Evolutionary conservation across 2,888 invertebrate species (phyloP), one percentile per base, ranked within the genome.

Genomic region (Scaptomyza polygonia): DNA sequence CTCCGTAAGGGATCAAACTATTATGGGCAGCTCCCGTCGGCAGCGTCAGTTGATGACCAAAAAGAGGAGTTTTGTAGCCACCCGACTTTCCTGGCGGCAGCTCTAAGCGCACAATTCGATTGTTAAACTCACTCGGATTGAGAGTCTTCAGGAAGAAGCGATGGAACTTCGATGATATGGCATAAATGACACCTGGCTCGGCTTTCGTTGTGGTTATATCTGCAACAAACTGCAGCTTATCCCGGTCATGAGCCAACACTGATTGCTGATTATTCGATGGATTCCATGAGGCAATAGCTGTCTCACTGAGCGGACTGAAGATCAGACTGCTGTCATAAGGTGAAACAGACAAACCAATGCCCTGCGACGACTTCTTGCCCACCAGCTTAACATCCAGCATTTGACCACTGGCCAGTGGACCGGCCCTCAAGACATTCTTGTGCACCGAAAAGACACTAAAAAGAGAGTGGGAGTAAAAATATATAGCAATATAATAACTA

Each of bases 321-420:
- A 95, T 93, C 57, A 97, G 93, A 36, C 95, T 94, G 66, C 96
- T 95, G 76, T 96, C 96, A 0, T 93, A 92, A 0, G 95, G 94
- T 72, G 96, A 95, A 0, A 96, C 93, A 0, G 95, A 93, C 18
- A 97, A 86, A 0, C 95, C 95, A 7, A 97, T 93, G 5, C 97
- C 96, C 90, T 96, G 96, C 0, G 97, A 97, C 0, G 96, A 96
- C 91, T 97, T 97, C 85, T 94, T 95, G 0, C 97, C 97, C 12
- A 96, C 95, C 45, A 96, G 92, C 68, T 94, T 94, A 0, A 97
- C 95, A 0, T 96, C 96, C 53, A 97, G 90, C 71, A 94, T 94
- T 44, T 95, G 94, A 36, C 94, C 95, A 76, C 94, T 94, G 0
- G 94, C 94, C 1, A 94, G 93, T 0, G 96, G 96, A 0, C 96